A percentile compares a stretch with the other conserved stretches of the same genome.
Conservation (phyloP, 2,113 vertebrate species). For the Sula dactylatra region DNA sequence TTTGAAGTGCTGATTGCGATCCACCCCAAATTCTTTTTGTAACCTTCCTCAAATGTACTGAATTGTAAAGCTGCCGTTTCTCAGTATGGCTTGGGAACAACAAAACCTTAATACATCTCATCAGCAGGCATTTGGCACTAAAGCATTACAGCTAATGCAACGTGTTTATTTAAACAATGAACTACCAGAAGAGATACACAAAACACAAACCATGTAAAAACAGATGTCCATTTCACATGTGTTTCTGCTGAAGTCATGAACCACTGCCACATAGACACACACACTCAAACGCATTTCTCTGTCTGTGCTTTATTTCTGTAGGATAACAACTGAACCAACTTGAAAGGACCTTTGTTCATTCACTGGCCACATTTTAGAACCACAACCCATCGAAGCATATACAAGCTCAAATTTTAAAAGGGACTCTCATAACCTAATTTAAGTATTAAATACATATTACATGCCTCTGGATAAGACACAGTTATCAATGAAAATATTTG, state of each 20-base stretch:
- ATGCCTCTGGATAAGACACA: background rate
- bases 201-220: background rate
- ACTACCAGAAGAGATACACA: background rate
- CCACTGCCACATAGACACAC: background rate
- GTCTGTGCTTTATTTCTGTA: background rate
- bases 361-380: background rate
- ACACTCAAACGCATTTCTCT: background rate
- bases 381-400: background rate
- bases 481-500: background rate
- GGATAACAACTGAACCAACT: background rate
- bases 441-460: background rate
- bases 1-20: constrained; percentile 25
- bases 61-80: constrained; percentile 13
- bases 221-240: background rate
- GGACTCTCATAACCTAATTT: background rate
- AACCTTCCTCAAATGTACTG: constrained; percentile 17
- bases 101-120: constrained; percentile 6
- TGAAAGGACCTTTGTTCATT: background rate
- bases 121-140: constrained; percentile 7
- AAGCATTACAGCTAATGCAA: background rate
- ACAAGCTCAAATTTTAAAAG: background rate
- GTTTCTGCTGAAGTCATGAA: constrained; percentile 2
- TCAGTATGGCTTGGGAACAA: background rate
- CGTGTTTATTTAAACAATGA: constrained; percentile 42
- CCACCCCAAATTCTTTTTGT: constrained; percentile 30